Base-by-base conservation (phyloP, 1,140 invertebrate species). In the Luehdorfia chinensis region DNA sequence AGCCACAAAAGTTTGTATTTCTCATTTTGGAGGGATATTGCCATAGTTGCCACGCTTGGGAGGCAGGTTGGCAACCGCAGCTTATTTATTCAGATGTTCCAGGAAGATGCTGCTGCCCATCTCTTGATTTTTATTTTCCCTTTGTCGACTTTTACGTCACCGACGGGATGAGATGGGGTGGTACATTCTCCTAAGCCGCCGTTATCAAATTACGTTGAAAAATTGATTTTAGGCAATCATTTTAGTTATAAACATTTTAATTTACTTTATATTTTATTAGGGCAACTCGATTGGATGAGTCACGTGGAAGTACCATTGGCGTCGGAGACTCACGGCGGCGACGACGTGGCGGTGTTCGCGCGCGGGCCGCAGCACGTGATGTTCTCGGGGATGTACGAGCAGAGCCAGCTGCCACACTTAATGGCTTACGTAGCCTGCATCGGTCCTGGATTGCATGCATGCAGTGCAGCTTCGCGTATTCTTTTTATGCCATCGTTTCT, bases 311-410 rank as follows among this genome's bases (percentile, higher is more conserved):
- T 64, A 7, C 69, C 67, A 6, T 56, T 75, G 19, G 49, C 19
- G 0, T 63, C 55, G 5, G 75, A 79, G 87, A 89, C 53, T 33
- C 92, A 93, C 64, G 84, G n/a, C n/a, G n/a, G n/a, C n/a, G n/a
- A n/a, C n/a, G n/a, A n/a, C n/a, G n/a, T n/a, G n/a, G n/a, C n/a
- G 0, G 89, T 92, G 13, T 92, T 89, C 64, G 89, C 91, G 13
- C 76, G 66, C 2, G 91, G 91, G 1, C 90, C 90, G 2, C 89
- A 87, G 63, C 79, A 90, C 15, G 88, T 90, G 53, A 76, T 90
- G 27, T 90, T 92, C 49, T 78, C 86, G 18, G 90, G 91, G 19
- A 86, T 87, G 31, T 89, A 88, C 59, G 90, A 92, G n/a, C n/a
- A n/a, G n/a, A n/a, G n/a, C n/a, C n/a, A n/a, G n/a, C n/a, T n/a